A percentile compares a stretch with the other conserved stretches of the same genome.
phyloP scores from a whole-genome alignment of 2,888 invertebrate genomes.

The Acanthoscelides obtectus region DNA sequence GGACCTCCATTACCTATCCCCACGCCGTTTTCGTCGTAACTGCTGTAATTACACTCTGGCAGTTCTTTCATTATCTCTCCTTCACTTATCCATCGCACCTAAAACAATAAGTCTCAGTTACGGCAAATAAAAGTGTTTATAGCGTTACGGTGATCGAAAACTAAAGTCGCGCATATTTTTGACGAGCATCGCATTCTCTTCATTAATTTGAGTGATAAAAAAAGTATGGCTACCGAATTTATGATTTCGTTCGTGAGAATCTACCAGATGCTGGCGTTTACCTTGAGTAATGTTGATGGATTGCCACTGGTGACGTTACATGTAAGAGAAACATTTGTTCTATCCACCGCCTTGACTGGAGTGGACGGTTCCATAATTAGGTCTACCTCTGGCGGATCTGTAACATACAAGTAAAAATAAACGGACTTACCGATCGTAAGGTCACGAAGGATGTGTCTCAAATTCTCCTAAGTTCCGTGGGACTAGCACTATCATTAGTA shows the following conservation, averaged over 20 bases:
- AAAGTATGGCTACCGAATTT: too few relatives aligned
- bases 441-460: too few relatives aligned
- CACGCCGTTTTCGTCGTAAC: constrained; percentile 40
- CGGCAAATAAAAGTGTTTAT: too few relatives aligned
- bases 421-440: too few relatives aligned
- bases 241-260: background rate
- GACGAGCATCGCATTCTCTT: too few relatives aligned
- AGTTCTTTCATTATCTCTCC: constrained; percentile 78
- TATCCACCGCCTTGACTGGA: constrained; percentile 73
- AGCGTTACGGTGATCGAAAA: too few relatives aligned
- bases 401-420: constrained; percentile 23
- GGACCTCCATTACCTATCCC: constrained; percentile 51
- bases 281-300: constrained; percentile 66
- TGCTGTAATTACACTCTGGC: constrained; percentile 68
- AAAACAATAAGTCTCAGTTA: too few relatives aligned
- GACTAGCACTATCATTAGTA: too few relatives aligned
- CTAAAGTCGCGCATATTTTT: too few relatives aligned
- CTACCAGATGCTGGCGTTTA: constrained; percentile 35
- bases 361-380: constrained; percentile 72
- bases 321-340: constrained; percentile 73
- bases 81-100: constrained; percentile 77
- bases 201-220: too few relatives aligned
- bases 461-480: too few relatives aligned
- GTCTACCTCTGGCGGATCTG: constrained; percentile 75
- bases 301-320: constrained; percentile 79